Conservation (phyloP, 1,140 invertebrate genomes). For the Globodera ellingtonae region DNA sequence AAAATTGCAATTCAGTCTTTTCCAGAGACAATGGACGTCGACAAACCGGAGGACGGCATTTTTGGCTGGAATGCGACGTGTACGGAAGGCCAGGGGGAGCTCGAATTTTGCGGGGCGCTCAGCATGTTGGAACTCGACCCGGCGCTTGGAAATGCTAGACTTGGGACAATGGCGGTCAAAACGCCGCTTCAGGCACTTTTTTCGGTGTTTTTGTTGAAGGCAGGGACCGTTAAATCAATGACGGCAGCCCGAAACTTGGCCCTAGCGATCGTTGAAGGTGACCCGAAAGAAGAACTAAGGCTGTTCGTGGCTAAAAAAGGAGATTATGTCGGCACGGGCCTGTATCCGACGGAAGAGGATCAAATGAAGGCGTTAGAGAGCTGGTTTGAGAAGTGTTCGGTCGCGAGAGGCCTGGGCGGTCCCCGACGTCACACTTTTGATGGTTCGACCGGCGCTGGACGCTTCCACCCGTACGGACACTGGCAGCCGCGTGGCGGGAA, state of each 20-base stretch:
- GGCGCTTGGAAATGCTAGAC: too few relatives aligned
- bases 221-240: neutral
- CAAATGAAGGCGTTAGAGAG: neutral
- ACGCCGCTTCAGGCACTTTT: constrained; percentile 14
- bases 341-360: constrained; percentile 15
- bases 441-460: too few relatives aligned
- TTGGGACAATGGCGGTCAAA: neutral
- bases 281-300: neutral
- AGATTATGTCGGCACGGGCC: neutral
- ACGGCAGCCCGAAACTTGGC: neutral
- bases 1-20: neutral
- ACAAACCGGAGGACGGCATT: too few relatives aligned
- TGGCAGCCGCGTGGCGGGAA: neutral
- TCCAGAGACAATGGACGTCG: too few relatives aligned
- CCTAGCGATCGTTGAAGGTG: constrained; percentile 12
- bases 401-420: neutral
- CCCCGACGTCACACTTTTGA: neutral
- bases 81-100: too few relatives aligned
- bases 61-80: too few relatives aligned
- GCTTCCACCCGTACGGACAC: neutral
- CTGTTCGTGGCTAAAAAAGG: neutral
- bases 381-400: neutral
- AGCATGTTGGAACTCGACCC: too few relatives aligned
- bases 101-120: too few relatives aligned
- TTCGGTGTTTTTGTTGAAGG: neutral